Evolutionary conservation across 2,797 vertebrate species (phyloP), one percentile per base, ranked within the genome.

Genomic region (Lagodon rhomboides): DNA sequence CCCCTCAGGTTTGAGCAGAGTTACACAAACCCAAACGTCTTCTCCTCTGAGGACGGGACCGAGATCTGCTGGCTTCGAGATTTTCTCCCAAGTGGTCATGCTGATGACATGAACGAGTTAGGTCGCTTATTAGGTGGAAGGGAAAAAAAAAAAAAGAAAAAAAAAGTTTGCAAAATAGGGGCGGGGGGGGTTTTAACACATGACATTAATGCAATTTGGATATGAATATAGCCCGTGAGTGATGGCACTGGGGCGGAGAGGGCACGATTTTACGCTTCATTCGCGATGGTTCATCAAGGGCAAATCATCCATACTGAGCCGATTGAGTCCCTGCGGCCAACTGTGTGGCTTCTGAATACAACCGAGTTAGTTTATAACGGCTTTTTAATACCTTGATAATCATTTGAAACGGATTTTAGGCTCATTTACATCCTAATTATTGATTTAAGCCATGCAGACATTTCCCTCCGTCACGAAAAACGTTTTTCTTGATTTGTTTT

Each of bases 1-100:
- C 92, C 95, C 94, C 93, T 94, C 93, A 94, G 95, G 95, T 94
- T 94, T 94, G 94, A 88, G 91, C 86, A 90, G 88, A 92, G 91
- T 87, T 93, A 92, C 91, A 94, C 90, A 92, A 94, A 95, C 87
- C 90, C 88, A n/a, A n/a, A n/a, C n/a, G 90, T 91, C 87, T 93
- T 92, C 15, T 87, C 84, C 87, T 88, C 87, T 17, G 74, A 85
- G 93, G 92, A 92, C 84, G 90, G 88, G 89, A 90, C 93, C 83
- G 85, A 87, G 91, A 92, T 89, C 89, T 92, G 63, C 76, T 73
- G 73, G 80, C 77, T 62, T 75, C 82, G 62, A 77, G 90, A 92
- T 85, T 91, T 91, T 94, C 92, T 93, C 93, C 93, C 88, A 84
- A 94, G 92, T 91, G 95, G 95, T 94, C 95, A 92, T 92, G 91